Evolutionary conservation across 1,140 invertebrate species (phyloP).

Genomic region (Drosophila tani): DNA sequence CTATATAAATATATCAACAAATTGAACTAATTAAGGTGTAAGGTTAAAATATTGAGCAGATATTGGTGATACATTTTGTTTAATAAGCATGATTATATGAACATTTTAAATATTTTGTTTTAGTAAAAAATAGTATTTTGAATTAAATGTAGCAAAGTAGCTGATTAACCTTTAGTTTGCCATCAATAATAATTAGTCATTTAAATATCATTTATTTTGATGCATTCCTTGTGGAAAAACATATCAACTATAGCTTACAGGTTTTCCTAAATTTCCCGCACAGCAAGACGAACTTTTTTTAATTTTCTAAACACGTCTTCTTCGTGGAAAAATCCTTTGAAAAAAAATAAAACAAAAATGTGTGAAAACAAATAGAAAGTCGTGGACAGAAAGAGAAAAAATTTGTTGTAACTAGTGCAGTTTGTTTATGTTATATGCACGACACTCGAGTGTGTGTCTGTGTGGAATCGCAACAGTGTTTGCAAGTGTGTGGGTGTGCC

Average conservation of each 20-base stretch:
- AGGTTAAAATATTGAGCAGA: neutral
- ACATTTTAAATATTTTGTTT: neutral
- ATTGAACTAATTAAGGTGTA: neutral
- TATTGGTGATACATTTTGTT: neutral
- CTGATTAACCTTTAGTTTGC: neutral
- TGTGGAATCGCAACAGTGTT: slow-evolving; percentile 30
- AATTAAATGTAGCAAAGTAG: neutral
- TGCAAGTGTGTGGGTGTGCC: slow-evolving; percentile 50
- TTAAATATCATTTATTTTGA: neutral
- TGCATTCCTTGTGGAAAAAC: neutral
- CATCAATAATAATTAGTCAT: too few relatives aligned
- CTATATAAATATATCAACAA: neutral
- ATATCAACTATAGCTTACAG: too few relatives aligned
- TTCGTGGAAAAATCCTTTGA: slow-evolving; percentile 7
- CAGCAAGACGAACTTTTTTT: slow-evolving; percentile 31
- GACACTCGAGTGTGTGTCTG: slow-evolving; percentile 26
- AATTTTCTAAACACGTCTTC: slow-evolving; percentile 74
- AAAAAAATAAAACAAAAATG: slow-evolving; percentile 30
- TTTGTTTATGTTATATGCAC: slow-evolving; percentile 79
- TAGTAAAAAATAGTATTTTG: neutral
- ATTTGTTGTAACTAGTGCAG: slow-evolving; percentile 57
- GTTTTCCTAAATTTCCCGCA: neutral
- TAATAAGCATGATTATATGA: neutral
- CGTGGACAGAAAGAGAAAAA: slow-evolving; percentile 48
- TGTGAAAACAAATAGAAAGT: slow-evolving; percentile 62